Conservation (phyloP, 2,797 vertebrate genomes). For the Rhinella marina region DNA sequence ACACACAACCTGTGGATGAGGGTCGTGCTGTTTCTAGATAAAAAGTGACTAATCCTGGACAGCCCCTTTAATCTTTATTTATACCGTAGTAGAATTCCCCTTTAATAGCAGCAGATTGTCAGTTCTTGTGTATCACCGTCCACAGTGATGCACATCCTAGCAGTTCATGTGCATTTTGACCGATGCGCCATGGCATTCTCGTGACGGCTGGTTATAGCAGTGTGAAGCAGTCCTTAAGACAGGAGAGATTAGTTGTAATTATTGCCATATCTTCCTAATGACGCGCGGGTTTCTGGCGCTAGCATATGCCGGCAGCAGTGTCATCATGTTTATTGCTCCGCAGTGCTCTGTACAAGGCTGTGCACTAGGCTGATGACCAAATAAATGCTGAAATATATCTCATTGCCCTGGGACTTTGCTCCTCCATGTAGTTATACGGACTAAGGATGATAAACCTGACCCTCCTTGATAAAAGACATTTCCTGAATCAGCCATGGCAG, state of each 20-base stretch:
- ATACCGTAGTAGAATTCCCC: neutral
- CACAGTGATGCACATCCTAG: neutral
- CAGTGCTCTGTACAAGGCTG: conserved; percentile 23
- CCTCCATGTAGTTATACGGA: neutral
- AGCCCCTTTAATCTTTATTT: no score
- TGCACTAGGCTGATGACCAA: conserved; percentile 22
- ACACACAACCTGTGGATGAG: no score
- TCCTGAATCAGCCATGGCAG: neutral
- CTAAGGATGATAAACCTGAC: neutral
- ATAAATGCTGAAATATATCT: neutral
- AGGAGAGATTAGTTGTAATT: conserved; percentile 10
- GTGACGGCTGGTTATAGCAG: neutral
- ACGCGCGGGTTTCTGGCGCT: neutral
- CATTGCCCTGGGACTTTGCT: conserved; percentile 25
- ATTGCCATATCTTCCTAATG: neutral
- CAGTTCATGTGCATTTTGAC: no score
- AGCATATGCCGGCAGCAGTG: neutral
- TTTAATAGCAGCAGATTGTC: neutral
- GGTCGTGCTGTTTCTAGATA: no score
- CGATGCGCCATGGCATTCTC: neutral
- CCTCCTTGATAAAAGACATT: neutral
- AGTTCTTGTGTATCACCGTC: neutral
- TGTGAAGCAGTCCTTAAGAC: neutral
- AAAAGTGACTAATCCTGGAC: no score
- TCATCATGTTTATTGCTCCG: conserved; percentile 6